Conservation (phyloP, 2,797 vertebrate genomes). For the Peromyscus attwateri region DNA sequence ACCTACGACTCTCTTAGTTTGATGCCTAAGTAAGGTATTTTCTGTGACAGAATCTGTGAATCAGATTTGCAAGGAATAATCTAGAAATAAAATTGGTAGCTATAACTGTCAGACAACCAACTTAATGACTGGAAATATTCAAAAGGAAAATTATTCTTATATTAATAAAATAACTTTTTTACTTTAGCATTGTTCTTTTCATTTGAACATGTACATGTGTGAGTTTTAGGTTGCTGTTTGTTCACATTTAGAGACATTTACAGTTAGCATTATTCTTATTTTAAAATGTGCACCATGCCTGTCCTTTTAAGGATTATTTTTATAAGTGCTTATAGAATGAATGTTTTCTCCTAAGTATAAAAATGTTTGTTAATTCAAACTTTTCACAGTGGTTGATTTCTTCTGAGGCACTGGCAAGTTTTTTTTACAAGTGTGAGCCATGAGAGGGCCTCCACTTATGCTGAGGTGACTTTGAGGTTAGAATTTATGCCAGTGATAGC, state of each 20-base stretch:
- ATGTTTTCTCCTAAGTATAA: constrained; percentile 15
- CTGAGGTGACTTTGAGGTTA: constrained; percentile 56
- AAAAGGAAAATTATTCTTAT: constrained; percentile 44
- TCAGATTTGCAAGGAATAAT: constrained; percentile 38
- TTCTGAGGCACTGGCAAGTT: not conserved
- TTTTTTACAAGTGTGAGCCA: constrained; percentile 55
- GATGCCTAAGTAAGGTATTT: constrained; percentile 21
- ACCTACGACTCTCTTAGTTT: constrained; percentile 45
- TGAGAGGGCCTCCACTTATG: constrained; percentile 16
- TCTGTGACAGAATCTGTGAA: constrained; percentile 46
- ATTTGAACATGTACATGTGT: constrained; percentile 20
- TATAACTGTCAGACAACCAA: constrained; percentile 24
- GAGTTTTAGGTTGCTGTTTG: constrained; percentile 57
- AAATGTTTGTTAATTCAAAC: constrained; percentile 49
- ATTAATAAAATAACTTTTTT: constrained; percentile 87
- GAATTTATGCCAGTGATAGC: constrained; percentile 49
- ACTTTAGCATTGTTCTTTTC: constrained; percentile 78
- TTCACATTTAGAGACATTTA: constrained; percentile 65
- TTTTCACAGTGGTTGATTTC: not conserved
- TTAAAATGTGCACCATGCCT: constrained; percentile 51
- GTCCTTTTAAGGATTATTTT: constrained; percentile 37
- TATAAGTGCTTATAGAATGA: constrained; percentile 43
- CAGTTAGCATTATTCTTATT: constrained; percentile 55
- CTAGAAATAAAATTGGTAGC: constrained; percentile 49
- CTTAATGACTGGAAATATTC: constrained; percentile 49